A percentile compares a stretch with the other conserved stretches of the same genome.
Conservation (phyloP, 2,113 vertebrate genomes). For the Neodon shergylaensis region DNA sequence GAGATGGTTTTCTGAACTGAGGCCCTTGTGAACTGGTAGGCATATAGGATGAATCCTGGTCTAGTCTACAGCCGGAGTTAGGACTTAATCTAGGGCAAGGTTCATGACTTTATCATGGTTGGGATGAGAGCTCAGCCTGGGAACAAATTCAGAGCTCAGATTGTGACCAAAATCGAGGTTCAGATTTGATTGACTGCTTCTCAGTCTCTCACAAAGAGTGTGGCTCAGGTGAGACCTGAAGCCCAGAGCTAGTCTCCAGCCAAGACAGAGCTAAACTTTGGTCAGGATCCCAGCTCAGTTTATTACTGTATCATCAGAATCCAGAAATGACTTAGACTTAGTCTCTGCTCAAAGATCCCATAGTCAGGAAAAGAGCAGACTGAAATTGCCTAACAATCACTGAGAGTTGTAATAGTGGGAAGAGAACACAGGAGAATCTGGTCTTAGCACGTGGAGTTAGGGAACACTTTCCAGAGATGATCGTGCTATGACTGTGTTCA, state of each 20-base stretch:
- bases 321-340: constrained; percentile 14
- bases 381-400: constrained; percentile 18
- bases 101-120: background rate
- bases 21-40: background rate
- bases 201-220: background rate
- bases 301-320: background rate
- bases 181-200: background rate
- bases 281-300: background rate
- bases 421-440: background rate
- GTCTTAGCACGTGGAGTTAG: background rate
- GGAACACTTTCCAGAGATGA: background rate
- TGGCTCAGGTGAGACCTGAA: background rate
- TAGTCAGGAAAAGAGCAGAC: background rate
- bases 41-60: background rate
- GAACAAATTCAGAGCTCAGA: background rate
- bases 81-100: background rate
- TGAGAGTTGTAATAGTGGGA: background rate
- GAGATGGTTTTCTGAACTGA: background rate
- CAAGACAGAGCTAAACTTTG: background rate
- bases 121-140: background rate
- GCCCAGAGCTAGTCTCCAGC: background rate
- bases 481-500: background rate
- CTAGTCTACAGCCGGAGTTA: constrained; percentile 36
- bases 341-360: constrained; percentile 8
- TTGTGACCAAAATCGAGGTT: background rate